Conservation (phyloP, 2,113 vertebrate species). For the Apistogramma diplotaenia region DNA sequence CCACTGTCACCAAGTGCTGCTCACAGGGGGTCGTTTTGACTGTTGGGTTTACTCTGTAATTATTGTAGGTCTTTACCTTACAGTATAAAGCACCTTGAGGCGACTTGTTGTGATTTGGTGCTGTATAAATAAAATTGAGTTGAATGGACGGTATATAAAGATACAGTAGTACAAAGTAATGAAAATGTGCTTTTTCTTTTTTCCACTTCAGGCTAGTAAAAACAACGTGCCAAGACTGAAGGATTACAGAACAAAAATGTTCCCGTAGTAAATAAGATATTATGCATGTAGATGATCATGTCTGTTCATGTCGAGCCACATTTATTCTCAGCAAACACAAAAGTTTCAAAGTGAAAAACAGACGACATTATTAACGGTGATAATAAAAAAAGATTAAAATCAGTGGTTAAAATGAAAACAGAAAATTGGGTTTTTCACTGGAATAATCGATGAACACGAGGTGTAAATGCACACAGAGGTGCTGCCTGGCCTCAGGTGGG, state of each 20-base stretch:
- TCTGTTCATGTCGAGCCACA: background rate
- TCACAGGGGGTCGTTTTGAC: too few relatives aligned
- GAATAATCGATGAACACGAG: background rate
- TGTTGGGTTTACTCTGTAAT: too few relatives aligned
- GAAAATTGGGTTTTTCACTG: accelerated
- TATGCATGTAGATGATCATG: too few relatives aligned
- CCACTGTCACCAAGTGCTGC: too few relatives aligned
- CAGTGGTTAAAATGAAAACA: background rate
- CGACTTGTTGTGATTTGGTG: too few relatives aligned
- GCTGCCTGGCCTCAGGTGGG: background rate
- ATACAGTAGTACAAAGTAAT: background rate
- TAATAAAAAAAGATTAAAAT: background rate
- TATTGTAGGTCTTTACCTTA: too few relatives aligned
- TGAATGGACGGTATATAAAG: background rate
- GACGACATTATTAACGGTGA: background rate
- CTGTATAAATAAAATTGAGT: too few relatives aligned
- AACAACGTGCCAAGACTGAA: background rate
- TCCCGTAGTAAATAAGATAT: background rate
- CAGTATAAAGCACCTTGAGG: too few relatives aligned
- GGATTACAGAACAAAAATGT: too few relatives aligned
- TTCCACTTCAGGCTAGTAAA: background rate
- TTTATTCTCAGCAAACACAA: slow-evolving; percentile 20
- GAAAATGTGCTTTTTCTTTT: background rate
- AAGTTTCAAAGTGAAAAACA: background rate
- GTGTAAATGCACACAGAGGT: background rate